phyloP scores from a whole-genome alignment of 2,888 invertebrate species.

The Scaptomyza polygonia region DNA sequence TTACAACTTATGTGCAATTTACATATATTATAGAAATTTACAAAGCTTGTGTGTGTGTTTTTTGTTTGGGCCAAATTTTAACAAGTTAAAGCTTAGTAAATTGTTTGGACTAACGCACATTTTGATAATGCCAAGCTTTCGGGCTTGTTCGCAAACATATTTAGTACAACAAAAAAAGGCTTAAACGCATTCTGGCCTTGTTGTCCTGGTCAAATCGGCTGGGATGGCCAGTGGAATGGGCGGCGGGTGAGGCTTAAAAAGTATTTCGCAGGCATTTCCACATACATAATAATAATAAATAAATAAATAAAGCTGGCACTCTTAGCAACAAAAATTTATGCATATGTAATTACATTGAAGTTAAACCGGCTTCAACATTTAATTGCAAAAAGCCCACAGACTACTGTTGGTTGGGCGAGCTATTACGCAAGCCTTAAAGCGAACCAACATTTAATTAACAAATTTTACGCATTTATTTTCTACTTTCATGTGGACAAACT shows the following conservation, averaged over 20 bases:
- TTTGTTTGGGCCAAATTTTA: background rate
- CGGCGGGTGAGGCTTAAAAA: slow-evolving; percentile 40
- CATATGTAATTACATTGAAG: slow-evolving; percentile 75
- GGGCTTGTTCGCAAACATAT: slow-evolving; percentile 24
- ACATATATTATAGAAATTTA: slow-evolving; percentile 7
- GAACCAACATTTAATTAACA: slow-evolving; percentile 75
- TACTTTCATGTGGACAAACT: slow-evolving; percentile 64
- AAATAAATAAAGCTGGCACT: slow-evolving; percentile 48
- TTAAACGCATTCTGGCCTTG: slow-evolving; percentile 19
- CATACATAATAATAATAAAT: slow-evolving; percentile 76
- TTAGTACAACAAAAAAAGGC: slow-evolving; percentile 13
- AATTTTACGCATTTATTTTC: slow-evolving; percentile 80
- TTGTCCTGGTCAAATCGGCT: slow-evolving; percentile 16
- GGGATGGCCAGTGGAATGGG: background rate
- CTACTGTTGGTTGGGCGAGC: slow-evolving; percentile 16
- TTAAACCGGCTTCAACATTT: slow-evolving; percentile 77
- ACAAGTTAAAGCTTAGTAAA: slow-evolving; percentile 6
- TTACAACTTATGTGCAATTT: slow-evolving; percentile 2
- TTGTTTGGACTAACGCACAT: slow-evolving; percentile 18
- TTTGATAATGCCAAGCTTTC: slow-evolving; percentile 21
- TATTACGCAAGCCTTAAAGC: slow-evolving; percentile 47
- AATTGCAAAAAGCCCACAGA: slow-evolving; percentile 65
- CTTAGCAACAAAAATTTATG: slow-evolving; percentile 68
- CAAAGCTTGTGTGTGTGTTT: background rate
- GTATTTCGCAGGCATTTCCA: slow-evolving; percentile 68